phyloP scores from a whole-genome alignment of 2,113 vertebrate genomes.

The Sylvilagus bachmani region DNA sequence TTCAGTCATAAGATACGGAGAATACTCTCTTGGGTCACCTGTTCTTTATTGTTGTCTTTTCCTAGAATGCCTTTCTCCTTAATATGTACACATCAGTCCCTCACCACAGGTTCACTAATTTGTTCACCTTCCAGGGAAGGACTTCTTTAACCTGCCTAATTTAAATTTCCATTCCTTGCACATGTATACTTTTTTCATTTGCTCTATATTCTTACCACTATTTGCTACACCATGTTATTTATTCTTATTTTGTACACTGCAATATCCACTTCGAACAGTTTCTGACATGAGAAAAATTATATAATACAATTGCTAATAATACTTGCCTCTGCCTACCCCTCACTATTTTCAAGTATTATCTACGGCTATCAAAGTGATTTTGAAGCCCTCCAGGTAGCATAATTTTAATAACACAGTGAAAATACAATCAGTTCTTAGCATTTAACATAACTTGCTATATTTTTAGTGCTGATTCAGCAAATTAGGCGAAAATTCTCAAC shows the following conservation, averaged over 20 bases:
- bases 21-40: neutral
- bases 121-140: neutral
- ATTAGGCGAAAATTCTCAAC: slow-evolving; percentile 28
- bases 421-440: neutral
- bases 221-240: neutral
- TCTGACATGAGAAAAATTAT: neutral
- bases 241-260: neutral
- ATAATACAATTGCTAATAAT: slow-evolving; percentile 27
- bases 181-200: slow-evolving; percentile 17
- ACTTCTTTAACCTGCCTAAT: neutral
- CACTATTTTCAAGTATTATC: neutral
- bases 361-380: neutral
- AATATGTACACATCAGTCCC: neutral
- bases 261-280: neutral
- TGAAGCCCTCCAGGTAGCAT: slow-evolving; percentile 1
- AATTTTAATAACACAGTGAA: slow-evolving; percentile 24
- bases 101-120: neutral
- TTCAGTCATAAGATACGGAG: slow-evolving; percentile 25
- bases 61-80: neutral
- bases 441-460: neutral
- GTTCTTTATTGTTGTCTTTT: neutral
- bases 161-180: neutral
- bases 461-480: slow-evolving; percentile 9
- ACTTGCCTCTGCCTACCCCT: neutral
- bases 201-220: neutral